phyloP scores from a whole-genome alignment of 2,113 vertebrate genomes.

The Numida meleagris region DNA sequence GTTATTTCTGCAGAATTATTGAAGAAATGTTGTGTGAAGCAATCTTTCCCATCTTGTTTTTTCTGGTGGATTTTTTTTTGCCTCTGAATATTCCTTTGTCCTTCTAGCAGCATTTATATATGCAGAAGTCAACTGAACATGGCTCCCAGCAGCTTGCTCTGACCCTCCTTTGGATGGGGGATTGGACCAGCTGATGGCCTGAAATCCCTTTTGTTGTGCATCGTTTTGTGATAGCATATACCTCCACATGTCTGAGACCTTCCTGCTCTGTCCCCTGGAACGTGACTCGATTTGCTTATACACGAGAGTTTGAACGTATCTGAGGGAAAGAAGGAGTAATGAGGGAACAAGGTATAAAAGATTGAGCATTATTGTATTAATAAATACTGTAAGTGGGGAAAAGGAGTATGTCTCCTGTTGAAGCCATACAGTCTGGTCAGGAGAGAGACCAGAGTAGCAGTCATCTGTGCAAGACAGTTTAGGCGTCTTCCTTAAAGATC shows the following conservation, averaged over 20 bases:
- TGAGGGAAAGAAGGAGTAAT: not conserved
- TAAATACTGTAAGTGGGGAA: not conserved
- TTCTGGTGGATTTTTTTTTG: not conserved
- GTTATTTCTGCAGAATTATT: not conserved
- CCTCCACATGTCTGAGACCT: not conserved
- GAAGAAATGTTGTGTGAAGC: slow-evolving; percentile 8
- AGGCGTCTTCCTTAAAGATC: not conserved
- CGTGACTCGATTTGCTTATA: not conserved
- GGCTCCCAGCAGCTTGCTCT: not conserved
- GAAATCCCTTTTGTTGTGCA: not conserved
- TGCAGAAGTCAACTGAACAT: not conserved
- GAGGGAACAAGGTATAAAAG: not conserved
- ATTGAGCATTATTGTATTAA: not conserved
- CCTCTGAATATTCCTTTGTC: not conserved
- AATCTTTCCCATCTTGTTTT: not conserved
- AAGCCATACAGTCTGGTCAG: not conserved
- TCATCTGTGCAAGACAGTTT: not conserved
- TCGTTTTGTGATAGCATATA: not conserved
- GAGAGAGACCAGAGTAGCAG: not conserved
- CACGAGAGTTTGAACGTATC: not conserved
- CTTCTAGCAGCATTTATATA: not conserved
- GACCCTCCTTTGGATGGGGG: not conserved
- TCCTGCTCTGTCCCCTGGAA: not conserved
- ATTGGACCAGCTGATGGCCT: not conserved
- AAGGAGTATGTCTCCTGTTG: not conserved